Evolutionary conservation across 2,113 vertebrate genomes (phyloP).

Genomic region (Callorhinus ursinus): DNA sequence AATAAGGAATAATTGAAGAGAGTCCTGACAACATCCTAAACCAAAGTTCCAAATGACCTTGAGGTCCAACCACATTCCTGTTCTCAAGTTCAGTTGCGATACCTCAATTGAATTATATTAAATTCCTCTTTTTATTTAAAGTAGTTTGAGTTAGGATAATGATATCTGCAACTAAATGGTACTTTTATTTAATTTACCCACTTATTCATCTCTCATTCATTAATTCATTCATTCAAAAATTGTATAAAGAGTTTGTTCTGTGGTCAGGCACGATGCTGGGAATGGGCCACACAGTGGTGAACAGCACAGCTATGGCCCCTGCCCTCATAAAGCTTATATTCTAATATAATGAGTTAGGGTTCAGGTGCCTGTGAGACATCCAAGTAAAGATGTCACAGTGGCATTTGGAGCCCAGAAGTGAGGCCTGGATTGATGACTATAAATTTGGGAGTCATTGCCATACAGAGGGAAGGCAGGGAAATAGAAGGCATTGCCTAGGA

Average conservation of each 20-base stretch:
- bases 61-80: background rate
- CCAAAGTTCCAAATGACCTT: background rate
- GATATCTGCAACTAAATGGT: background rate
- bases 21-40: background rate
- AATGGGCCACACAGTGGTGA: background rate
- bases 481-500: background rate
- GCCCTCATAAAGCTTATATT: background rate
- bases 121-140: background rate
- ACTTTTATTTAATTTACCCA: background rate
- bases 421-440: background rate
- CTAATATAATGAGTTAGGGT: background rate
- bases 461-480: background rate
- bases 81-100: background rate
- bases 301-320: background rate
- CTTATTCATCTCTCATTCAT: background rate
- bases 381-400: background rate
- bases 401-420: background rate
- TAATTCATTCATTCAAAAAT: background rate
- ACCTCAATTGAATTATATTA: background rate
- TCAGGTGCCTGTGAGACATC: background rate
- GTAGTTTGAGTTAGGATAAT: background rate
- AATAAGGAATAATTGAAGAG: background rate
- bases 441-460: background rate
- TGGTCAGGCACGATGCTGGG: background rate
- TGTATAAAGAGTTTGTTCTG: background rate